Base-by-base conservation (phyloP, 1,140 invertebrate species). In the Zaprionus nigranus region DNA sequence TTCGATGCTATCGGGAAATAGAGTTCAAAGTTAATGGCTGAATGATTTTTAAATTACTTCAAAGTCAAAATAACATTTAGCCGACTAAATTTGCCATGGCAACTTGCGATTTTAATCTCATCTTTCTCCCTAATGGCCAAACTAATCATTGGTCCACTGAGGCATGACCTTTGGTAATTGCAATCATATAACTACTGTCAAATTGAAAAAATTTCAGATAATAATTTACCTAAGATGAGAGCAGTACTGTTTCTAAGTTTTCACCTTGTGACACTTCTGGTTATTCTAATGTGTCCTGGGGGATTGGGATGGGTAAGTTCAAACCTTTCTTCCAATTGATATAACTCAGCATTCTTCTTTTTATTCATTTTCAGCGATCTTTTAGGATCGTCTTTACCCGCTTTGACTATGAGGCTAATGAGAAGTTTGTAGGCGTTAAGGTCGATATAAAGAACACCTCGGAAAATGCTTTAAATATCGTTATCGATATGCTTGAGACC, bases 331-430 rank as follows among this genome's bases (percentile, higher is more conserved):
- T 20, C 1, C 2, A 17, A 38, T 56, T 26, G 24, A 20, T n/a
- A 12, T 20, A 13, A 13, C 9, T 51, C 2, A 11, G 1, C 0
- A 22, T 13, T n/a, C 4, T 65, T 38, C 11, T 1, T 40, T 43
- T n/a, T 22, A 1, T 30, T 0, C 6, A 13, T 3, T 63, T 75
- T 58, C n/a, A 92, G 91, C 91, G 91, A 7, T 84, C 91, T 11
- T 92, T 92, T 15, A 92, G 91, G 56, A 72, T 92, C 15, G 64
- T 92, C 13, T 75, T 91, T 3, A 84, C 77, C 9, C 36, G 62
- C 20, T 65, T 87, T 15, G 80, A 81, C 1, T 82, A 60, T 17
- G 72, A 91, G 28, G 57, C 49, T 4, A 90, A 92, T 46, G 30
- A 58, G 3, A 81, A 91, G 22, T 17, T 86, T 28, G 5, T 91